These are phyloP conservation scores for Chaetogeoica ovagalla DNA, from an alignment of 2,888 invertebrate species.

Conservation along the genomic window DNA sequence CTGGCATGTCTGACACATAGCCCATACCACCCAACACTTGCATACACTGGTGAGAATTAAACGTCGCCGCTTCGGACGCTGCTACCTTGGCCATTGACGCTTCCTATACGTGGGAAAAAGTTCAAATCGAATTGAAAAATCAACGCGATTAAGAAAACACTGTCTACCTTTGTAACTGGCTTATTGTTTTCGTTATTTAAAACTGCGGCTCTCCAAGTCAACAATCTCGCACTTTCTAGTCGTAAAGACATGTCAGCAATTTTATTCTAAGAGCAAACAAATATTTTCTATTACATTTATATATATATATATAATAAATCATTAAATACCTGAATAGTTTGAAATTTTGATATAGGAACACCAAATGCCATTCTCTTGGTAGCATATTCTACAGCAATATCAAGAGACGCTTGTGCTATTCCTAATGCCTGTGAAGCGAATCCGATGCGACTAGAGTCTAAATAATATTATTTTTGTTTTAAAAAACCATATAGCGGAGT, in stretches of 20 bases:
- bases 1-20: slow-evolving; percentile 93
- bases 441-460: slow-evolving; percentile 87
- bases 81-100: slow-evolving; percentile 96
- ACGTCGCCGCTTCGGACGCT: slow-evolving; percentile 93
- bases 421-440: slow-evolving; percentile 92
- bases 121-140: not conserved
- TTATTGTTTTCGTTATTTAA: slow-evolving; percentile 83
- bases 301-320: not conserved
- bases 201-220: slow-evolving; percentile 91
- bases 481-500: too few species aligned
- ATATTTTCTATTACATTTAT: not conserved
- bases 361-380: slow-evolving; percentile 87
- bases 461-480: slow-evolving; percentile 10
- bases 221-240: slow-evolving; percentile 80
- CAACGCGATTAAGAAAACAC: not conserved
- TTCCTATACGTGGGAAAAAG: slow-evolving; percentile 65
- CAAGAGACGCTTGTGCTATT: slow-evolving; percentile 90
- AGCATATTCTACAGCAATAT: slow-evolving; percentile 89
- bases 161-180: slow-evolving; percentile 73
- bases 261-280: slow-evolving; percentile 71
- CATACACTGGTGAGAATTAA: slow-evolving; percentile 86
- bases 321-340: slow-evolving; percentile 70
- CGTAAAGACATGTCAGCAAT: slow-evolving; percentile 87
- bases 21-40: slow-evolving; percentile 91
- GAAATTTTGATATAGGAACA: slow-evolving; percentile 81